These are phyloP conservation scores for Paradoxurus hermaphroditus DNA, from an alignment of 2,113 vertebrate species.

Conservation along the genomic window DNA sequence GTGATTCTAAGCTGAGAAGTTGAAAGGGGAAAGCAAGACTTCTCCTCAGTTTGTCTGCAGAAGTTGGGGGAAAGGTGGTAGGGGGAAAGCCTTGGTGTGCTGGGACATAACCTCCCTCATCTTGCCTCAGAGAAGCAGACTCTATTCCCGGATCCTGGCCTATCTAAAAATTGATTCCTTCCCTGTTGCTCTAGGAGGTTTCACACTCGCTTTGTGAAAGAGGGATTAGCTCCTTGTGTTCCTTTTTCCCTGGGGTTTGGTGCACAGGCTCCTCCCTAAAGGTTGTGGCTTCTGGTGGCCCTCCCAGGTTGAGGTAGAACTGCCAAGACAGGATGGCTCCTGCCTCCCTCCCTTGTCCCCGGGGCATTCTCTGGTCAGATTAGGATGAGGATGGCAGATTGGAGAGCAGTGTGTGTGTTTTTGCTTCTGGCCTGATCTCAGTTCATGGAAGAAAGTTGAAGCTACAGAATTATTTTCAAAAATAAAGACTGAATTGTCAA, in stretches of 20 bases:
- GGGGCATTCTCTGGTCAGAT: background rate
- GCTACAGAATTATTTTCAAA: conserved; percentile 77
- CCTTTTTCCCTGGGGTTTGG: background rate
- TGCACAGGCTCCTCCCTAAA: background rate
- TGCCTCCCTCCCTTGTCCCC: background rate
- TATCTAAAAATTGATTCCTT: background rate
- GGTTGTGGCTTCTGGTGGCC: background rate
- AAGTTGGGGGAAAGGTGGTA: too few species aligned
- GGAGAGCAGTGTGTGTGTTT: conserved; percentile 1
- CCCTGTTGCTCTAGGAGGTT: background rate
- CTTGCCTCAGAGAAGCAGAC: background rate
- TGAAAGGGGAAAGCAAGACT: background rate
- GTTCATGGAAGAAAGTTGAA: conserved; percentile 66
- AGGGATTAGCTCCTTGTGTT: background rate
- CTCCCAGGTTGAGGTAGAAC: background rate
- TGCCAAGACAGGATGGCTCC: background rate
- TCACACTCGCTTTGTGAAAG: background rate
- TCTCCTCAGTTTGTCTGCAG: background rate
- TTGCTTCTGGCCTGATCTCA: conserved; percentile 56
- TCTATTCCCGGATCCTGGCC: background rate
- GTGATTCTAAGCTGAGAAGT: background rate
- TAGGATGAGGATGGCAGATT: background rate
- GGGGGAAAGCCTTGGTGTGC: background rate
- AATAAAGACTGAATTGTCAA: conserved; percentile 76
- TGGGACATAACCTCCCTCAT: background rate